Evolutionary conservation across 2,797 vertebrate genomes (phyloP), one percentile per base, ranked within the genome.

Genomic region (Hoplostethus mediterraneus): DNA sequence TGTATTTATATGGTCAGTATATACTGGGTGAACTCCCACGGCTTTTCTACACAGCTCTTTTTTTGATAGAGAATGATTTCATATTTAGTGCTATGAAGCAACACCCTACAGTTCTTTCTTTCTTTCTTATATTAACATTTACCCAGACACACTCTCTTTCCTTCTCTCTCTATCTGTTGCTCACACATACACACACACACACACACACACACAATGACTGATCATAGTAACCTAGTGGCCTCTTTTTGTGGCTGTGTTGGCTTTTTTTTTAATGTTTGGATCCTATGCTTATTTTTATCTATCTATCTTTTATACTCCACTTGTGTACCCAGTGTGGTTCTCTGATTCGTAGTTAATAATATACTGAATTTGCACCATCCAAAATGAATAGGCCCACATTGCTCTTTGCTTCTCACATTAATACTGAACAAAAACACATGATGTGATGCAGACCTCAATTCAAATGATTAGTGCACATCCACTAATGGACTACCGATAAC

Each of bases 331-430:
- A 71, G 31, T 48, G 65, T 44, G 8, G 54, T 59, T 73, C 76
- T 73, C 72, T 82, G 73, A 87, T 87, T 87, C 63, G 83, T 87
- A 85, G 83, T 90, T 87, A 86, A 90, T 90, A 82, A 77, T 70
- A 77, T 75, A 81, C 81, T 90, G 84, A 72, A 67, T 79, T 85
- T 86, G 77, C 65, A 63, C 84, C 77, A 85, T 87, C 79, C 87
- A 87, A 87, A 89, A 86, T 87, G 73, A 86, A 90, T 77, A 80
- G 70, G 63, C 77, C 66, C 72, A 65, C 69, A 79, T 75, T 56
- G 75, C 80, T 63, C 42, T 10, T 47, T 16, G 13, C 14, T 13
- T 67, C 63, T 63, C 61, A 13, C 79, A 83, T 82, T 81, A 90
- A 87, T 85, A 75, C 67, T 60, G 72, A 83, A 84, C 75, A 80